Evolutionary conservation across 2,113 vertebrate species (phyloP).

Genomic region (Planiliza haematocheilus): DNA sequence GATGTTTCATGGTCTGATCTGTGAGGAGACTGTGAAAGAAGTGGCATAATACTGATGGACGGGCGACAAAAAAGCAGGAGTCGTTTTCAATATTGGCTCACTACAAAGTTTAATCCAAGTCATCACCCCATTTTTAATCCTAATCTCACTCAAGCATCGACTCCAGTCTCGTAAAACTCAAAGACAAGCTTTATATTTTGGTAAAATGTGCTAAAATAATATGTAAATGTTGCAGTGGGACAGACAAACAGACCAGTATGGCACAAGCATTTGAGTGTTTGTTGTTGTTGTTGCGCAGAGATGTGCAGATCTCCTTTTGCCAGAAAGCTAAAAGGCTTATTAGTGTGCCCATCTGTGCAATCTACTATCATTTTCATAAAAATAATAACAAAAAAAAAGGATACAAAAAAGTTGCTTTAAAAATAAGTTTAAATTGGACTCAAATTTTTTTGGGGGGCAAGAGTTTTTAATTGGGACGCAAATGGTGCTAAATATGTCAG

Average conservation of each 20-base stretch:
- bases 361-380: too few species aligned
- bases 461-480: too few species aligned
- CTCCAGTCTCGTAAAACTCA: neutral
- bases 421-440: too few species aligned
- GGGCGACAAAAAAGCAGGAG: neutral
- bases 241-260: too few species aligned
- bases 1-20: slow-evolving; percentile 5
- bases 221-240: too few species aligned
- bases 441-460: too few species aligned
- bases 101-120: neutral
- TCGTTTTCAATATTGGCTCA: neutral
- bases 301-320: neutral
- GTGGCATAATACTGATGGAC: neutral
- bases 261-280: too few species aligned
- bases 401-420: too few species aligned
- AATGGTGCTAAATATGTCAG: neutral
- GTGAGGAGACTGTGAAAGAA: neutral
- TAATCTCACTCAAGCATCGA: neutral
- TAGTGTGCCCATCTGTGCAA: neutral
- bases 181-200: neutral
- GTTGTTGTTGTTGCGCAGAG: too few species aligned
- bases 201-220: too few species aligned
- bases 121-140: neutral
- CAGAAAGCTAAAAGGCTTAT: neutral
- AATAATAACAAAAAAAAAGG: too few species aligned